Evolutionary conservation across 2,888 invertebrate genomes (phyloP).

Genomic region (Drosophila merina): DNA sequence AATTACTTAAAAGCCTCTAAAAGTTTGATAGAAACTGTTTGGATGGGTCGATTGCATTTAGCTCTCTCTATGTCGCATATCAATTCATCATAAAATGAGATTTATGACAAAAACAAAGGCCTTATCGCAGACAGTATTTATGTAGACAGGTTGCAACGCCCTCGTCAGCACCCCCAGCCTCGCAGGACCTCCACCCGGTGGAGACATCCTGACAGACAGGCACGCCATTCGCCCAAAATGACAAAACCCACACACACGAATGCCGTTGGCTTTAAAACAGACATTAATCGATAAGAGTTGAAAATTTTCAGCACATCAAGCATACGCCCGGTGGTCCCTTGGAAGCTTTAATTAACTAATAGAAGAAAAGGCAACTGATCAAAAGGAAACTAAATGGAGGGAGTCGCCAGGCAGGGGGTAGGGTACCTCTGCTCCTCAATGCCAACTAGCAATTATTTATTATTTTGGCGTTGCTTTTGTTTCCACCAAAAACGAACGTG

Average conservation of each 20-base stretch:
- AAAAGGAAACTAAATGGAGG: conserved; percentile 17
- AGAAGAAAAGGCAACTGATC: conserved; percentile 51
- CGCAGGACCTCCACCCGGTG: not conserved
- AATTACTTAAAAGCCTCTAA: not conserved
- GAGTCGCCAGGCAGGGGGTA: not conserved
- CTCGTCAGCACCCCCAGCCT: not conserved
- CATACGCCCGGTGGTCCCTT: conserved; percentile 63
- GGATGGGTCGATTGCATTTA: conserved; percentile 56
- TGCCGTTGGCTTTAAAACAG: conserved; percentile 50
- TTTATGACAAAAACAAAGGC: conserved; percentile 83
- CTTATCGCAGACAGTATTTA: conserved; percentile 82
- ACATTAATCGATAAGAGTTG: conserved; percentile 62
- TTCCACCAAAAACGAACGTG: conserved; percentile 62
- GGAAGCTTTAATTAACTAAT: conserved; percentile 72
- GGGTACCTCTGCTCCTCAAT: conserved; percentile 67
- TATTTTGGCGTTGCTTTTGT: conserved; percentile 79
- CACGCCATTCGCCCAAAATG: conserved; percentile 68
- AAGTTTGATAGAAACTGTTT: conserved; percentile 5
- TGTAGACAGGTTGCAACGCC: conserved; percentile 77
- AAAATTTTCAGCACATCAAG: conserved; percentile 51
- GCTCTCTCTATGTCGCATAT: conserved; percentile 58
- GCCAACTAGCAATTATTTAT: conserved; percentile 79
- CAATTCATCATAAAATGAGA: conserved; percentile 84
- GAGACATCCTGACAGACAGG: conserved; percentile 60
- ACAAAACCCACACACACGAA: conserved; percentile 49